Base-by-base conservation (phyloP, 2,797 vertebrate species). In the Florisuga fusca region DNA sequence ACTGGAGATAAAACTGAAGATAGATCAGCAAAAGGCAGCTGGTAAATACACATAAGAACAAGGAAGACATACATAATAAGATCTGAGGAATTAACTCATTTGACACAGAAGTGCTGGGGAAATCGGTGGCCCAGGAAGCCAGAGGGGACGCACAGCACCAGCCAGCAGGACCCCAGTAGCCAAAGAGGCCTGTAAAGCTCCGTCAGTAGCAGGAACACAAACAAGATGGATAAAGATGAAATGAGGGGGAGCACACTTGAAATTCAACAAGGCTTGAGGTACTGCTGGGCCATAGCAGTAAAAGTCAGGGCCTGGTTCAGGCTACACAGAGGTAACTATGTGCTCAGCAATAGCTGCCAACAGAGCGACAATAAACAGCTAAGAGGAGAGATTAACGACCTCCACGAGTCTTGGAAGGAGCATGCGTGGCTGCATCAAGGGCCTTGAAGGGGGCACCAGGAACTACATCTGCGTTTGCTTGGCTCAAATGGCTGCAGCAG, bases 391-490 rank as follows among this genome's bases (percentile, higher is more conserved):
- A 90, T 96, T 94, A 85, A 95, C 0, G 36, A 72, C 64, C 86
- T 94, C 82, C 64, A 64, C n/a, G 34, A 43, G 43, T 74, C 92
- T 82, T 61, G 54, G 72, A 88, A 84, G 48, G 78, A 95, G 75
- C 84, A 87, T 89, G 51, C 4, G 15, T 93, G 81, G 78, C 81
- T 14, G 1, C 0, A 1, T 25, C 0, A 2, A 94, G 72, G 63
- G 90, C 75, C 51, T 94, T 85, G 68, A 34, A 93, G 58, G 88
- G 74, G 89, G 94, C 84, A 93, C 50, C 57, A 72, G 84, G 84
- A 89, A 22, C 61, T 82, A 74, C 86, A 64, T 96, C 92, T 97
- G 95, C 0, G 0, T 87, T 92, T 92, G n/a, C 54, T 89, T 83
- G 92, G 19, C 89, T 72, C 6, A 5, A 89, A 80, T 80, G 78